These are phyloP conservation scores for Hippocampus barbouri DNA, from an alignment of 2,113 vertebrate genomes.

Conservation along the genomic window DNA sequence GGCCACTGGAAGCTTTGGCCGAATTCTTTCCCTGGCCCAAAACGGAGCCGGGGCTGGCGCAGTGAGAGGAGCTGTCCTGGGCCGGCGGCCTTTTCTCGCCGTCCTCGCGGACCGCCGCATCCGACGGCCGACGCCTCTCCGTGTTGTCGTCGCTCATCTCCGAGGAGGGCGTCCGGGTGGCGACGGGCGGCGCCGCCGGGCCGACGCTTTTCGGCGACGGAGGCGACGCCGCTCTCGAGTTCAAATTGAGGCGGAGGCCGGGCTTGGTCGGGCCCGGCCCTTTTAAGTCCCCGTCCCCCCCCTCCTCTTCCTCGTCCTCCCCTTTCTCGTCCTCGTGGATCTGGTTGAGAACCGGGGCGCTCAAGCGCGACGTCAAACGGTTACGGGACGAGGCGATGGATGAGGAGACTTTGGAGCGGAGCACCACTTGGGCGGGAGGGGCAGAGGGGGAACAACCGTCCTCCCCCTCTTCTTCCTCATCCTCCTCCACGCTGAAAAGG, in stretches of 20 bases:
- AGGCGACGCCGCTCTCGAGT: conserved; percentile 63
- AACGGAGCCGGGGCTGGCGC: conserved; percentile 70
- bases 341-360: conserved; percentile 92
- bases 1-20: conserved; percentile 62
- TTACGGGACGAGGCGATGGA: conserved; percentile 78
- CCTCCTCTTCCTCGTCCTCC: conserved; percentile 55
- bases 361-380: conserved; percentile 89
- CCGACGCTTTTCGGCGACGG: conserved; percentile 33
- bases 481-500: conserved; percentile 92
- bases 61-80: conserved; percentile 68
- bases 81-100: conserved; percentile 28
- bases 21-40: conserved; percentile 57
- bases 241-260: conserved; percentile 86
- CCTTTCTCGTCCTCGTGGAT: conserved; percentile 91
- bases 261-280: conserved; percentile 78
- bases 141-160: conserved; percentile 91
- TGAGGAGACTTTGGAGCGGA: conserved; percentile 81
- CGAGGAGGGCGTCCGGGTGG: conserved; percentile 78
- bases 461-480: conserved; percentile 86
- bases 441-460: conserved; percentile 59
- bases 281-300: conserved; percentile 41
- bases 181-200: conserved; percentile 6
- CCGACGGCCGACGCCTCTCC: conserved; percentile 74
- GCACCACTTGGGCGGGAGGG: conserved; percentile 83
- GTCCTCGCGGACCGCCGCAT: conserved; percentile 47